phyloP scores from a whole-genome alignment of 2,113 vertebrate species.

The Neodontobutis hainanensis region DNA sequence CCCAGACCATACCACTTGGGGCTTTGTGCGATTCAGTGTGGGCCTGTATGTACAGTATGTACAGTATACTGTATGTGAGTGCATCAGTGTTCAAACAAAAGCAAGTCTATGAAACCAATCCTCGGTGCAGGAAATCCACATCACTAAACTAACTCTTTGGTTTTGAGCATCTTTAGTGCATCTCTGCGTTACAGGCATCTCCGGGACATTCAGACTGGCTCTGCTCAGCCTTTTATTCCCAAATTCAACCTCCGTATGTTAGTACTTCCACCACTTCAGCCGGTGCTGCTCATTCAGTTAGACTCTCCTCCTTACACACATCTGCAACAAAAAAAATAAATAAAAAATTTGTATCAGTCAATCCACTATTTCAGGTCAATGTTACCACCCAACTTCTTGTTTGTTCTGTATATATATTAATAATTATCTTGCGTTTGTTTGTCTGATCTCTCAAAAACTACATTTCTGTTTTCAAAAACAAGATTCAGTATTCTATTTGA shows the following conservation, averaged over 20 bases:
- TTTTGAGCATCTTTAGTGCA: constrained; percentile 57
- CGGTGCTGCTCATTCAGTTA: constrained; percentile 80
- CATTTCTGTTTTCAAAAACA: constrained; percentile 28
- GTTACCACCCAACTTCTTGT: not conserved
- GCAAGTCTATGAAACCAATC: constrained; percentile 22
- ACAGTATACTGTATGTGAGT: constrained; percentile 11
- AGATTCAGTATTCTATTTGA: constrained; percentile 27
- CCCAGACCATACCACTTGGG: not conserved
- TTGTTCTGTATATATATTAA: not conserved
- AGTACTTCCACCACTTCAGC: constrained; percentile 58
- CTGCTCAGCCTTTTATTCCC: constrained; percentile 31
- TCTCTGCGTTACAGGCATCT: constrained; percentile 37
- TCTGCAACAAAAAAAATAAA: constrained; percentile 71
- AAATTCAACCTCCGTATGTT: constrained; percentile 50
- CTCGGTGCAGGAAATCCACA: constrained; percentile 54
- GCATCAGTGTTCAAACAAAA: constrained; percentile 55
- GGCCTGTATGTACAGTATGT: constrained; percentile 4
- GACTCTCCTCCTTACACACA: constrained; percentile 85
- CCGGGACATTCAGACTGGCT: constrained; percentile 58
- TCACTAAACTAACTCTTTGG: constrained; percentile 66
- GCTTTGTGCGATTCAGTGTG: not conserved
- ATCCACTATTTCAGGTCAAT: not conserved
- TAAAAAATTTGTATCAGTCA: not conserved
- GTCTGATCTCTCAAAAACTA: constrained; percentile 5
- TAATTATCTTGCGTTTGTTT: not conserved